These are phyloP conservation scores for Sinocyclocheilus anshuiensis DNA, from an alignment of 2,113 vertebrate species.

Conservation along the genomic window DNA sequence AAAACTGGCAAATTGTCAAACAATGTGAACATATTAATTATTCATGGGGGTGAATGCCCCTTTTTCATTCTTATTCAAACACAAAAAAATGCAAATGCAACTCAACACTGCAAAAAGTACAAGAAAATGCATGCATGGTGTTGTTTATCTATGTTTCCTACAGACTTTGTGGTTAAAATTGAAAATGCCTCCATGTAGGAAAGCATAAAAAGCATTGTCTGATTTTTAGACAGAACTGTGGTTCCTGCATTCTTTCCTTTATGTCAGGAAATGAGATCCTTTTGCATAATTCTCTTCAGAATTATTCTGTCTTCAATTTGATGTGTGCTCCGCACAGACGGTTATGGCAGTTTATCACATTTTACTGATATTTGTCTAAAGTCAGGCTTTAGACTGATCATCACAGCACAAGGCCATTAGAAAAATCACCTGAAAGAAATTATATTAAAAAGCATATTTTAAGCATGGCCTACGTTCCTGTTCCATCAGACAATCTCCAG, in stretches of 20 bases:
- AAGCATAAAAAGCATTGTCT: no score
- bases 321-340: not conserved
- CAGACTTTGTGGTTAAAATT: not conserved
- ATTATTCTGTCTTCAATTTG: not conserved
- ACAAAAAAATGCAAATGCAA: not conserved
- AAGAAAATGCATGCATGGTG: not conserved
- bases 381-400: not conserved
- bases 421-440: constrained; percentile 42
- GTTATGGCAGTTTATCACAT: constrained; percentile 12
- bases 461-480: constrained; percentile 50
- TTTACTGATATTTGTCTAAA: constrained; percentile 24
- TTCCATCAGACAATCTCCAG: constrained; percentile 43
- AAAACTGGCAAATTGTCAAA: not conserved
- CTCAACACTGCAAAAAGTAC: not conserved
- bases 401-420: constrained; percentile 19
- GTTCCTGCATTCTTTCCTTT: not conserved
- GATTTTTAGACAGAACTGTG: not conserved
- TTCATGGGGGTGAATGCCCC: not conserved
- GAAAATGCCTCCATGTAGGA: not conserved
- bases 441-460: constrained; percentile 56
- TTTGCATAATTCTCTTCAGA: constrained; percentile 7
- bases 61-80: not conserved
- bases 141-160: not conserved
- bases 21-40: not conserved
- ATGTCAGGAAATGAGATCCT: not conserved